A percentile compares a stretch with the other conserved stretches of the same genome.
Evolutionary conservation across 2,797 vertebrate genomes (phyloP).

Genomic region (Semotilus atromaculatus): DNA sequence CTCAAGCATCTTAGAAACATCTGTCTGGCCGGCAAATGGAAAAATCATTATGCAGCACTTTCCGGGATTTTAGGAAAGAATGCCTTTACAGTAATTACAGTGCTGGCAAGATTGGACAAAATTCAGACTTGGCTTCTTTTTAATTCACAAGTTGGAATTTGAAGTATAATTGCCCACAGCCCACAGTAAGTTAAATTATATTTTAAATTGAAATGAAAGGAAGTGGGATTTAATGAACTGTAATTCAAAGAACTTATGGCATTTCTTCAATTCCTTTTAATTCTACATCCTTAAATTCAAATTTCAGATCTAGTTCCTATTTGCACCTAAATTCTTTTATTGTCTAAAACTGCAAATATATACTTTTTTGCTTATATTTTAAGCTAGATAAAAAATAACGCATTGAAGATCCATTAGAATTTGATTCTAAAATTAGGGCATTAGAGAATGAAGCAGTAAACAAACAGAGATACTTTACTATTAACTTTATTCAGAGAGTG

Average conservation of each 20-base stretch:
- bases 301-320: background rate
- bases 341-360: background rate
- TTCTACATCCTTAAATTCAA: background rate
- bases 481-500: background rate
- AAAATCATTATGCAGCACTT: conserved; percentile 21
- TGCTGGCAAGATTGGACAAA: conserved; percentile 2
- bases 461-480: background rate
- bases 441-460: background rate
- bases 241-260: background rate
- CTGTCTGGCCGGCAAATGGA: background rate
- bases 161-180: background rate
- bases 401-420: background rate
- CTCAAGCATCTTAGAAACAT: background rate
- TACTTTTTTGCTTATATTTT: background rate
- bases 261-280: background rate
- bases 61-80: conserved; percentile 24
- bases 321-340: background rate
- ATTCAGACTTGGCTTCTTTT: background rate
- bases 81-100: background rate
- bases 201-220: background rate
- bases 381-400: background rate
- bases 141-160: background rate
- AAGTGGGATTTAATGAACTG: background rate
- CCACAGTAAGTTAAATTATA: too few relatives aligned
- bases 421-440: background rate